Conservation (phyloP, 2,113 vertebrate genomes). For the Corythoichthys haematopterus region DNA sequence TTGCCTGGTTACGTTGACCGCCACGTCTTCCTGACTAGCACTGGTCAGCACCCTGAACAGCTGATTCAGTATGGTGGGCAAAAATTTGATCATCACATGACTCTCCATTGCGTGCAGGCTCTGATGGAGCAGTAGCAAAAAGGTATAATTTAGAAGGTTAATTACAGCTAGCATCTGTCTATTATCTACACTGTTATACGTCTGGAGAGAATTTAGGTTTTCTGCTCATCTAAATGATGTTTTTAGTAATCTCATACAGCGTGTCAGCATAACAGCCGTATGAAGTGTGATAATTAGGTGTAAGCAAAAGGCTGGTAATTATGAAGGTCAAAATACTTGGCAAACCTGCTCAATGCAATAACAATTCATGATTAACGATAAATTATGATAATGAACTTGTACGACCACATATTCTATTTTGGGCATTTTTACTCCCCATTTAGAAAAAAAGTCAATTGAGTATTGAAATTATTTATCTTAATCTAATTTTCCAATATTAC, state of each 20-base stretch:
- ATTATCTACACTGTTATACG: neutral
- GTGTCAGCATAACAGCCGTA: neutral
- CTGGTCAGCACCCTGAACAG: slow-evolving; percentile 92
- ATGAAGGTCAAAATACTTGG: neutral
- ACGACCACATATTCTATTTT: too few species aligned
- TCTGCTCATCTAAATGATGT: neutral
- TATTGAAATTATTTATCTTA: too few species aligned
- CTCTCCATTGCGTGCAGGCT: slow-evolving; percentile 96
- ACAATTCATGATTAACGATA: neutral
- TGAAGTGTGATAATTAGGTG: neutral
- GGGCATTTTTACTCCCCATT: too few species aligned
- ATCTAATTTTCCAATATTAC: too few species aligned
- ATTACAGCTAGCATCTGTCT: neutral
- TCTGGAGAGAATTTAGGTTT: neutral
- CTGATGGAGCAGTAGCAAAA: slow-evolving; percentile 49
- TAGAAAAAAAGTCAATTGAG: too few species aligned
- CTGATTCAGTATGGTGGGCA: slow-evolving; percentile 94
- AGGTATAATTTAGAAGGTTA: neutral
- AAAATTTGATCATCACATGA: slow-evolving; percentile 95
- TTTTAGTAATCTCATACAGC: neutral
- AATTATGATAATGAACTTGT: too few species aligned
- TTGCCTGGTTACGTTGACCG: slow-evolving; percentile 94
- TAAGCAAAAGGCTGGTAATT: neutral
- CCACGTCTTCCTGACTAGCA: slow-evolving; percentile 89
- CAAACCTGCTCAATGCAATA: neutral